phyloP scores from a whole-genome alignment of 2,888 invertebrate genomes.

The Himalopsyche tibetana region DNA sequence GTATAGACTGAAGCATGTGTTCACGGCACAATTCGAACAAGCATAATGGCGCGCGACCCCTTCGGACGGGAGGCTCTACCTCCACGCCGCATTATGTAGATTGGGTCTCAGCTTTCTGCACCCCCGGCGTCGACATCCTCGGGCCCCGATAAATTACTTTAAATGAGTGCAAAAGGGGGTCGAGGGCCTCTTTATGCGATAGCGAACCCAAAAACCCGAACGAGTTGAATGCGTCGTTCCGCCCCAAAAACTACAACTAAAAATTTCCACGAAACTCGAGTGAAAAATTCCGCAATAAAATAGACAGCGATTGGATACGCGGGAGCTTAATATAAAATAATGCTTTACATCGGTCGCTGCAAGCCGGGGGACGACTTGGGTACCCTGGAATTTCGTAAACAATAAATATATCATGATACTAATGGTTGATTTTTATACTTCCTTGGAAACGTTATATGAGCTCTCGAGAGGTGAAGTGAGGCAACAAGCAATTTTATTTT shows the following conservation, averaged over 20 bases:
- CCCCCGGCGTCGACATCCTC: constrained; percentile 38
- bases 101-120: constrained; percentile 58
- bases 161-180: constrained; percentile 63
- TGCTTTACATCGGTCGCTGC: constrained; percentile 45
- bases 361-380: neutral
- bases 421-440: no score
- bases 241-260: constrained; percentile 42
- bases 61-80: constrained; percentile 44
- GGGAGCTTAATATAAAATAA: constrained; percentile 46
- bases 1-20: constrained; percentile 51
- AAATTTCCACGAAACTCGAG: constrained; percentile 47
- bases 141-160: constrained; percentile 63
- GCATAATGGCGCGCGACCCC: constrained; percentile 47
- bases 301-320: constrained; percentile 55
- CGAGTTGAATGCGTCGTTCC: constrained; percentile 31
- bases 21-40: neutral
- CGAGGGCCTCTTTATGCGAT: constrained; percentile 22
- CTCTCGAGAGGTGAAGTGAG: no score
- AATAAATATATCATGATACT: neutral
- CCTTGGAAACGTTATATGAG: no score
- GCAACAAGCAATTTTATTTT: no score
- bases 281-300: constrained; percentile 55
- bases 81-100: constrained; percentile 62
- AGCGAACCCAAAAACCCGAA: constrained; percentile 1
- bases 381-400: neutral